phyloP scores from a whole-genome alignment of 92 coral and sea anemone species.

The Virgularia gustaviana region DNA sequence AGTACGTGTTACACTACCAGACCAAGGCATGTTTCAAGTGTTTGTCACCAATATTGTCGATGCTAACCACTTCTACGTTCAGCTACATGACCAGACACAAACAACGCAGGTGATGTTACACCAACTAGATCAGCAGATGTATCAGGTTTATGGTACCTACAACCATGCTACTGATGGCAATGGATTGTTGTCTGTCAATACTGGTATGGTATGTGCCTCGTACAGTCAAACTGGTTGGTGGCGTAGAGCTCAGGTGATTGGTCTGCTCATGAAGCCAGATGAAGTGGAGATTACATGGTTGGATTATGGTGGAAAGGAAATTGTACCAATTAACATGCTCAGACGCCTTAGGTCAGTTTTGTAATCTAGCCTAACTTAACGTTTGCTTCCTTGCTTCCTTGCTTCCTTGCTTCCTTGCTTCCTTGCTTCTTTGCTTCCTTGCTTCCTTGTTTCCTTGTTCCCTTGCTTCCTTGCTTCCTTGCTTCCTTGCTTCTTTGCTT shows the following conservation, averaged over 20 bases:
- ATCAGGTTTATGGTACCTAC: conserved; percentile 64
- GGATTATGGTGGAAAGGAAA: conserved; percentile 91
- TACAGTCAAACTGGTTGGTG: conserved; percentile 87
- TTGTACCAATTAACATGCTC: conserved; percentile 68
- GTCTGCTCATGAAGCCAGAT: conserved; percentile 72
- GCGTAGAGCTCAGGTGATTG: conserved; percentile 88
- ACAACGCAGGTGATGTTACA: conserved; percentile 64
- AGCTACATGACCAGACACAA: conserved; percentile 63
- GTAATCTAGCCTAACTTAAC: not conserved
- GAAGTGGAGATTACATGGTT: conserved; percentile 87
- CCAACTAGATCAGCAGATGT: conserved; percentile 91
- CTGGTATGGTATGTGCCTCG: conserved; percentile 84
- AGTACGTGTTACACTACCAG: conserved; percentile 66
- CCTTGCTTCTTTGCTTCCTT: too few species aligned
- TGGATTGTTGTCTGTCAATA: conserved; percentile 70
- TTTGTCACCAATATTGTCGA: conserved; percentile 88
- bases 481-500: too few species aligned
- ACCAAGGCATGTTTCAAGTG: conserved; percentile 68
- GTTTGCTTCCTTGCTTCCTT: not conserved
- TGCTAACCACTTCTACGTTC: conserved; percentile 85
- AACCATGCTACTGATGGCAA: conserved; percentile 56
- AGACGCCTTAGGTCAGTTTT: conserved; percentile 72
- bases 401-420: not conserved
- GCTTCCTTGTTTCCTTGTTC: too few species aligned
- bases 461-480: too few species aligned